Conservation (phyloP, 2,888 invertebrate genomes). For the Synergus itoensis region DNA sequence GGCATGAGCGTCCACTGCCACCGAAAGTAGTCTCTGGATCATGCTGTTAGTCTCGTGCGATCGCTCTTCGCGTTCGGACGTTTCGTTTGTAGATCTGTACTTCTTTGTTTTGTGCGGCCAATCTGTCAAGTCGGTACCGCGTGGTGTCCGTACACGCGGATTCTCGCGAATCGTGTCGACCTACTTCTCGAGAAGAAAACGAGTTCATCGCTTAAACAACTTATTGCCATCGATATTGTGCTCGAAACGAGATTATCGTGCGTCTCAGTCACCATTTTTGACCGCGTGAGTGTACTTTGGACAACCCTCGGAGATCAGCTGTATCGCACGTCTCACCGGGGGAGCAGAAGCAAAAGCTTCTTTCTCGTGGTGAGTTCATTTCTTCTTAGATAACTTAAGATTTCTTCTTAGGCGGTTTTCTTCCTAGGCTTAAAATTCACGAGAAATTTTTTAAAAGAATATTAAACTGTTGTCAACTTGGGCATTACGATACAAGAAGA, state of each 20-base stretch:
- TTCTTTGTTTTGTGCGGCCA: neutral
- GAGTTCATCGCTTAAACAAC: neutral
- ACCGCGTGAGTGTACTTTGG: conserved; percentile 22
- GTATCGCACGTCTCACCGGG: conserved; percentile 2
- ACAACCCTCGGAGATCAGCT: conserved; percentile 28
- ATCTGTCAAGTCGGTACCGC: conserved; percentile 33
- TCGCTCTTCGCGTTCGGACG: conserved; percentile 34
- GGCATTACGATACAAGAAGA: too few species aligned
- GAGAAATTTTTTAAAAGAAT: too few species aligned
- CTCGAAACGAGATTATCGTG: neutral
- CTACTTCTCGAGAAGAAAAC: conserved; percentile 4
- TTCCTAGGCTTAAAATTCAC: too few species aligned
- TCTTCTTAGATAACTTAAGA: neutral
- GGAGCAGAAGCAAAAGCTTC: conserved; percentile 7
- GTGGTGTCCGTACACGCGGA: conserved; percentile 29
- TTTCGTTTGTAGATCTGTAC: neutral
- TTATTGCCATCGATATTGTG: neutral
- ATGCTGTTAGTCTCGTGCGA: conserved; percentile 26
- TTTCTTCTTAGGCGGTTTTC: neutral
- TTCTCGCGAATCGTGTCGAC: conserved; percentile 27
- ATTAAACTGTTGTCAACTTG: too few species aligned
- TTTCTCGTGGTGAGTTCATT: conserved; percentile 20
- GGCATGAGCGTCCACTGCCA: conserved; percentile 6
- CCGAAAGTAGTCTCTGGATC: conserved; percentile 9
- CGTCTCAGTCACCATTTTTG: neutral